Evolutionary conservation across 53 echinoderm and acorn worm species (phyloP), one percentile per base, ranked within the genome.

Genomic region (Stichopus horrens): DNA sequence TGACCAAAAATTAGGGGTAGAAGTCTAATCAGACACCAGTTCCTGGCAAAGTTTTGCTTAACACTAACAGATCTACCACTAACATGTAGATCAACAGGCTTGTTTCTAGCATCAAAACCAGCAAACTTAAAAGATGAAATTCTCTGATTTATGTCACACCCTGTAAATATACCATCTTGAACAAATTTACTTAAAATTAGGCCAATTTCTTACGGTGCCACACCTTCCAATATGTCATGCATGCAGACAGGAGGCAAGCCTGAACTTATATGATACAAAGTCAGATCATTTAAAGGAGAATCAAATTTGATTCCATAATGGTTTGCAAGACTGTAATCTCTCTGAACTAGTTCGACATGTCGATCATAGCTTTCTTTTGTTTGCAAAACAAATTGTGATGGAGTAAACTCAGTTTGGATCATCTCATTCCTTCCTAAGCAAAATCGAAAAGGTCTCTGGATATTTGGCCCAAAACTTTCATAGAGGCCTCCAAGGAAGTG

Each of bases 141-240:
- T 87, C 81, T 63, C 54, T 80, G 76, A 54, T 88, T 87, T 7
- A 91, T 54, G 55, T 87, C 67, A 10, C 77, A 65, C 7, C 23
- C 52, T 52, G 77, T 52, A 6, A 90, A 16, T 66, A 58, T 21
- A 52, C 22, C 22, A n/a, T 67, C 91, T 53, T 87, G 68, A 37
- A 87, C 86, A 53, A 91, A 55, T 19, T 66, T 8, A 5, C 86
- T 87, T 18, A 87, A n/a, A 19, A 91, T 86, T 53, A 91, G 67
- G 20, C 86, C 86, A 52, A 91, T 71, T 77, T 23, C 80, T 16
- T 86, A 78, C 14, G 91, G 87, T 19, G 87, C 88, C 23, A 91
- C 87, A 19, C 91, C 91, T 66, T 91, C 87, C 8, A 91, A 22
- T 7, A 87, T 53, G 60, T 91, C 82, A 79, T 91, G 87, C 91